Percentiles rank a stretch among this genome's conserved stretches.
These are phyloP conservation scores for Atethmia centrago DNA, from an alignment of 2,888 invertebrate genomes.

Conservation along the genomic window DNA sequence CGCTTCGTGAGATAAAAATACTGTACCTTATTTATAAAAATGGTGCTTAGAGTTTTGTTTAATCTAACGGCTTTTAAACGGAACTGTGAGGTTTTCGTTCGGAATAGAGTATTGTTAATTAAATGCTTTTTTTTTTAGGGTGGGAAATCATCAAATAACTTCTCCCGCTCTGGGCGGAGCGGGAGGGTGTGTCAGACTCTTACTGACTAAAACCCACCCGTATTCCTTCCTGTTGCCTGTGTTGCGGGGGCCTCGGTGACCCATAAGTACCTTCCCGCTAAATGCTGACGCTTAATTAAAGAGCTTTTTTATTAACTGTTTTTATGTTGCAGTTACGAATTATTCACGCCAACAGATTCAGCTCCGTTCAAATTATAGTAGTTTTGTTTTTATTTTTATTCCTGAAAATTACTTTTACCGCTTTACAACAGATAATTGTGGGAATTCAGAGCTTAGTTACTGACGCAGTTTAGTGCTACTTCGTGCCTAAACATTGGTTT, in stretches of 20 bases:
- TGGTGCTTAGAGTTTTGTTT: background rate
- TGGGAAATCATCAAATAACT: too few species aligned
- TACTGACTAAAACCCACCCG: too few species aligned
- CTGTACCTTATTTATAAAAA: constrained; percentile 13
- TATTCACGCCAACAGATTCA: background rate
- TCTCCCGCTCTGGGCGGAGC: too few species aligned
- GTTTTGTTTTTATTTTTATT: constrained; percentile 11
- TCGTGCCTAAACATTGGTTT: constrained; percentile 64
- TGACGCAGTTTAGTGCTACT: constrained; percentile 56
- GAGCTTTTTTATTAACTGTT: too few species aligned
- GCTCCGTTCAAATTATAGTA: background rate
- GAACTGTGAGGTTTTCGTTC: background rate
- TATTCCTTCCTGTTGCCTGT: too few species aligned
- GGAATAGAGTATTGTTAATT: background rate
- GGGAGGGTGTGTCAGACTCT: too few species aligned
- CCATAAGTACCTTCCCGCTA: too few species aligned
- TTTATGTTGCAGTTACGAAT: background rate
- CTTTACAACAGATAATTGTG: constrained; percentile 59
- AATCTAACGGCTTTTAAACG: background rate
- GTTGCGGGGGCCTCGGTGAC: too few species aligned
- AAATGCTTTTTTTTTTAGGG: background rate
- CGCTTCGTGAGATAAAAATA: too few species aligned
- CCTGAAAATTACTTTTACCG: constrained; percentile 33
- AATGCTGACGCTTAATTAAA: background rate
- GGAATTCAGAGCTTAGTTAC: constrained; percentile 55